Base-by-base conservation (phyloP, 2,797 vertebrate genomes). In the Brachyrhaphis roseni region DNA sequence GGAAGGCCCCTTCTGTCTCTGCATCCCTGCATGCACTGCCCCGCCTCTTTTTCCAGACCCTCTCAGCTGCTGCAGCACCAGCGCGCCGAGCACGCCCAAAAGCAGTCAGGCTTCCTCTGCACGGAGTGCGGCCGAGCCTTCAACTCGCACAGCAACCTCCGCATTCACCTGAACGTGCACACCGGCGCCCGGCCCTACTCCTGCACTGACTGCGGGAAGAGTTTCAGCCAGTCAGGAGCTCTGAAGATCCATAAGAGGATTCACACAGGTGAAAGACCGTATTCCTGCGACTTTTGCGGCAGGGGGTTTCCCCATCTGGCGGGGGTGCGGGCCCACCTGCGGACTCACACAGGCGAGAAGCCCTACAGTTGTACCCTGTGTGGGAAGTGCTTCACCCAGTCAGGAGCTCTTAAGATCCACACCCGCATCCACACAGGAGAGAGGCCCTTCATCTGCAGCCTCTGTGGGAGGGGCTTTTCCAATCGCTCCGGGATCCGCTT, bases 351-450 rank as follows among this genome's bases (percentile, higher is more conserved):
- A 0, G 96, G 96, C 6, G 96, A 96, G 84, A 96, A 96, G 81
- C 96, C 96, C 8, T 97, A 96, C 92, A 85, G 85, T 83, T 97
- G 96, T 49, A 74, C n/a, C 49, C 95, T 96, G 82, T 97, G 96
- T 46, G 96, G 95, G 7, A 97, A 96, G 78, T 94, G 95, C 78
- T 96, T 97, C 87, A 96, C 96, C n/a, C 96, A 97, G 88, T 97
- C 96, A 0, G 96, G 96, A 4, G 96, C 96, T 11, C 89, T 97
- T 3, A 96, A 96, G 85, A 96, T 96, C 64, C 96, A 97, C 78
- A 94, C 81, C 41, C 95, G 96, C 74, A 95, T 96, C 81, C 96
- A 97, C 91, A 96, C 96, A 0, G 96, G 96, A 8, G 96, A 96
- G 86, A 92, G 94, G 81, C 96, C 96, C 57, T 96, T 96, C n/a